phyloP scores from a whole-genome alignment of 2,797 vertebrate species.

The Austrolebias charrua region DNA sequence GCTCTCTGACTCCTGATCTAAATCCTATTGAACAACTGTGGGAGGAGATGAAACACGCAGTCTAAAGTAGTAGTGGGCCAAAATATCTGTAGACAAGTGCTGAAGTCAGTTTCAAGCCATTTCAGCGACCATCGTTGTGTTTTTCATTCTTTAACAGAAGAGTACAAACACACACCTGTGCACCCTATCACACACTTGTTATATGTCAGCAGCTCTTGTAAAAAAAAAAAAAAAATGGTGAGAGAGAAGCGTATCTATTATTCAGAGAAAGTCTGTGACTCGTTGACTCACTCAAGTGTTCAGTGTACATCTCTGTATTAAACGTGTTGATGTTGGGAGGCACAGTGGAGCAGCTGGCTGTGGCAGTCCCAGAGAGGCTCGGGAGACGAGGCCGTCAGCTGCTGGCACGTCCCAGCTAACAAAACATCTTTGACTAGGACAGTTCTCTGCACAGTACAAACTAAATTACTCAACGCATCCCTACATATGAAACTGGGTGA shows the following conservation, averaged over 20 bases:
- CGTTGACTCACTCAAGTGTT: conserved; percentile 60
- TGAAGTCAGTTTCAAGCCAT: no score
- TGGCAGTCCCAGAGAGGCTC: conserved; percentile 60
- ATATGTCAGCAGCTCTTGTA: conserved; percentile 27
- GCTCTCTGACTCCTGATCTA: no score
- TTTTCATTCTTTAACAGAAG: no score
- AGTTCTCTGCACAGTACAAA: conserved; percentile 50
- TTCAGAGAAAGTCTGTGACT: conserved; percentile 54
- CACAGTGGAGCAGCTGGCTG: conserved; percentile 68
- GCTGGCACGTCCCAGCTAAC: conserved; percentile 57
- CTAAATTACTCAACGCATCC: conserved; percentile 34
- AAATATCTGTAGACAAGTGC: no score
- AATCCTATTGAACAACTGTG: no score
- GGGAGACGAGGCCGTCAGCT: conserved; percentile 65
- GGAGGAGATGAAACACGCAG: no score
- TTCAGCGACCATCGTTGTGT: no score
- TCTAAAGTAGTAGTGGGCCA: no score
- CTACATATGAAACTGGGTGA: conserved; percentile 29
- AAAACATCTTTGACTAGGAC: conserved; percentile 47
- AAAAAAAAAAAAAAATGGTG: conserved; percentile 24
- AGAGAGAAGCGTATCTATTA: conserved; percentile 27
- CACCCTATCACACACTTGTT: conserved; percentile 14
- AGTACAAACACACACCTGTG: not conserved
- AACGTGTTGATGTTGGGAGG: conserved; percentile 66
- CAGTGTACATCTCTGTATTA: conserved; percentile 69